These are phyloP conservation scores for Anarsia innoxiella DNA, from an alignment of 2,888 invertebrate genomes.

Conservation along the genomic window DNA sequence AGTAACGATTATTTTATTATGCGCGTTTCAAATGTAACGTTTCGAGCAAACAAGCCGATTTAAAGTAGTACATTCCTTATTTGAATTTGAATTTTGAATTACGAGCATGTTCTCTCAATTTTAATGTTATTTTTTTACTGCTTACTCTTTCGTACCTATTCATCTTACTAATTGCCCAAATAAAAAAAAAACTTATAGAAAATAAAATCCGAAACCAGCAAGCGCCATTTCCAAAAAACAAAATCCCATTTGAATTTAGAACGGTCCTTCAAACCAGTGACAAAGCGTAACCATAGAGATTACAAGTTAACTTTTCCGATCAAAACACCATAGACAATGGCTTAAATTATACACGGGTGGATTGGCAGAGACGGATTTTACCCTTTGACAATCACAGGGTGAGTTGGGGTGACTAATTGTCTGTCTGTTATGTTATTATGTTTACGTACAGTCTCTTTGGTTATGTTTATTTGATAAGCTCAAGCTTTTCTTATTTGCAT, in stretches of 20 bases:
- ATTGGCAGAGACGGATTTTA: slow-evolving; percentile 45
- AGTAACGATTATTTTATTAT: slow-evolving; percentile 44
- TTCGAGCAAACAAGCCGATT: neutral
- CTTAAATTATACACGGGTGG: slow-evolving; percentile 64
- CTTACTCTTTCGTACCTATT: neutral
- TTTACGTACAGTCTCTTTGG: slow-evolving; percentile 15
- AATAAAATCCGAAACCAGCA: neutral
- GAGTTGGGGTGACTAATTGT: slow-evolving; percentile 61
- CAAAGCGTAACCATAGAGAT: slow-evolving; percentile 52
- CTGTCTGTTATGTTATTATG: slow-evolving; percentile 35
- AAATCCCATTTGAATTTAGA: slow-evolving; percentile 13
- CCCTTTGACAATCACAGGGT: slow-evolving; percentile 48
- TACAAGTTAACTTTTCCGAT: slow-evolving; percentile 71
- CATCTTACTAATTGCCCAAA: no score
- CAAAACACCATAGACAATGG: slow-evolving; percentile 70
- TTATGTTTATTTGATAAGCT: slow-evolving; percentile 23
- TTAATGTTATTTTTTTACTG: neutral
- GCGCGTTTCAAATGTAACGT: slow-evolving; percentile 18
- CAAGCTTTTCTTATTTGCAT: slow-evolving; percentile 15
- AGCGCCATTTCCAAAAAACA: neutral
- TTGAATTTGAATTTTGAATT: neutral
- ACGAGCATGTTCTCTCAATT: neutral
- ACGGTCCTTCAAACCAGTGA: slow-evolving; percentile 15
- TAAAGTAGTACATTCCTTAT: neutral
- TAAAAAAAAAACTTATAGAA: neutral